phyloP scores from a whole-genome alignment of 2,113 vertebrate species.

The Mola mola region DNA sequence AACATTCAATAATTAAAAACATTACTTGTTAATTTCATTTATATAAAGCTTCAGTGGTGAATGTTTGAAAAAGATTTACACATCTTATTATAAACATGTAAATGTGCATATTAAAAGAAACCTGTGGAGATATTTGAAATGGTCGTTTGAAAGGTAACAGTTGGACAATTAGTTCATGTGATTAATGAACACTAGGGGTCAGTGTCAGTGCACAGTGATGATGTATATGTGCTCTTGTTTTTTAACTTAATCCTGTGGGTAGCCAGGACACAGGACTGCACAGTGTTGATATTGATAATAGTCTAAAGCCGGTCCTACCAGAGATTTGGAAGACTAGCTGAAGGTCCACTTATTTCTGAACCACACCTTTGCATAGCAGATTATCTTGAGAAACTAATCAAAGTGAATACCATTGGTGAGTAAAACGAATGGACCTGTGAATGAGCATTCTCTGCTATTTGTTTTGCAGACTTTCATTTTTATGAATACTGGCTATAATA shows the following conservation, averaged over 20 bases:
- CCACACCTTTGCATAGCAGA: too few species aligned
- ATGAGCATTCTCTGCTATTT: too few species aligned
- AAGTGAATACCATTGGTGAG: slow-evolving; percentile 9
- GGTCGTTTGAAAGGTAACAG: not conserved
- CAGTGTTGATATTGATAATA: not conserved
- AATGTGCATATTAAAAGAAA: not conserved
- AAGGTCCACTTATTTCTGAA: slow-evolving; percentile 19
- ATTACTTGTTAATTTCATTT: slow-evolving; percentile 5
- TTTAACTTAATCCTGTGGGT: not conserved
- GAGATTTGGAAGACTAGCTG: slow-evolving; percentile 3
- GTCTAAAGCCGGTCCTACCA: not conserved
- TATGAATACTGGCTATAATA: not conserved
- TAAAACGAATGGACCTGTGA: slow-evolving; percentile 6
- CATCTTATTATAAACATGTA: slow-evolving; percentile 7
- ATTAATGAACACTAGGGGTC: slow-evolving; percentile 54
- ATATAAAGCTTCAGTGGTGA: slow-evolving; percentile 9
- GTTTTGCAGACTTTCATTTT: slow-evolving; percentile 40
- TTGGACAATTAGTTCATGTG: not conserved
- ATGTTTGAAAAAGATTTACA: slow-evolving; percentile 27
- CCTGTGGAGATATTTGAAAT: slow-evolving; percentile 6
- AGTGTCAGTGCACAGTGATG: slow-evolving; percentile 34
- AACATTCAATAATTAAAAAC: not conserved
- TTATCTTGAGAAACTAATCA: not conserved
- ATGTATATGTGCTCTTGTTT: not conserved
- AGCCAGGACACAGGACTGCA: not conserved